Evolutionary conservation across 2,888 invertebrate genomes (phyloP), one percentile per base, ranked within the genome.

Genomic region (Eulithis prunata): DNA sequence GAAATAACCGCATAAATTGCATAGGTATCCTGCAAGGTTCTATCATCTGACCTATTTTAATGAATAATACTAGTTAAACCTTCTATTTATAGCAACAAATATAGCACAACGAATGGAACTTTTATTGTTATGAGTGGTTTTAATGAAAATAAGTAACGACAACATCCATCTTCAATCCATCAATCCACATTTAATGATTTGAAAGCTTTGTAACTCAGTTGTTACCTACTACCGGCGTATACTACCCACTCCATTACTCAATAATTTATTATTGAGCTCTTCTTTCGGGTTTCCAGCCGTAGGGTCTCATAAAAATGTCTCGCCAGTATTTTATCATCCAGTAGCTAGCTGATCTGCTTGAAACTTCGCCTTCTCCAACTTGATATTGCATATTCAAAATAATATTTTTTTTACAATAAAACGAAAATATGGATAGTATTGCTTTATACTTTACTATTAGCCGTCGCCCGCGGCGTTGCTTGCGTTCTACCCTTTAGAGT

Each of bases 141-240:
- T 49, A 21, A 49, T 21, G 49, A 14, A 47, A 46, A 47, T 14
- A 14, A 21, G 49, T 11, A 21, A 49, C 49, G 14, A 21, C 1
- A 21, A 49, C 10, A 49, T 47, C 11, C 21, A 49, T 47, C 11
- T 3, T 41, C 13, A 7, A 47, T 49, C 49, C 49, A 21, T 49
- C 21, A 49, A 47, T 49, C 10, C 10, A 49, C 49, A 21, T 49
- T 10, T 21, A 47, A 47, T 47, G 21, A 49, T 49, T 49, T 21
- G 21, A 49, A 49, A 49, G 49, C 49, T 49, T 21, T 21, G 47
- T 47, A 8, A 47, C 49, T 49, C 11, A 10, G 49, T 49, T 49
- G 21, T 7, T 21, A 21, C 8, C 21, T 14, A 21, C 2, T 3
- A 7, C 10, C 14, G 13, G 8, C 47, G 0, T 38, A 2, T 47